Base-by-base conservation (phyloP, 2,113 vertebrate species). In the Crypturellus undulatus region DNA sequence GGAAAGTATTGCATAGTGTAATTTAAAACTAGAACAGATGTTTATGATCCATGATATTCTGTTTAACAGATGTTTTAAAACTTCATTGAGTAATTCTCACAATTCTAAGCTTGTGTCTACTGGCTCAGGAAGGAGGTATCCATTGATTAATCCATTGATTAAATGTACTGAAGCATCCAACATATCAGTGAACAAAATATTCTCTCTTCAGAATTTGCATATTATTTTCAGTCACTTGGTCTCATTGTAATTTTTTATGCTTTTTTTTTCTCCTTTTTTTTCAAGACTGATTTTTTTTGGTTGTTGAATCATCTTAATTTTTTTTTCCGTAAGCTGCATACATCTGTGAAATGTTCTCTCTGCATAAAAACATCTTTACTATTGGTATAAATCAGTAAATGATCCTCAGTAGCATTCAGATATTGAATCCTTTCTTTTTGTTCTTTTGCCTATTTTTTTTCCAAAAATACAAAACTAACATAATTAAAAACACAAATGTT, bases 51-150 rank as follows among this genome's bases (percentile, higher is more conserved):
- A 30, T 70, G 20, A 54, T 5, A 9, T 38, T 56, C 20, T 67
- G 9, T 68, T 10, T 49, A 45, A 84, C 25, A 82, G 32, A 68
- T 19, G 26, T 26, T 8, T 11, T 70, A 47, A 73, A 91, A 42
- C 16, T 69, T 87, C 12, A 36, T 21, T 54, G 10, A 15, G 34
- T 58, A 18, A 40, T 79, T 59, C 54, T 13, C 82, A 49, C 21
- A 49, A 1, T 5, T 84, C 60, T 56, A 51, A 25, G 5, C 14
- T 84, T 0, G 0, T 65, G 3, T 40, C 12, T 84, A 65, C 54
- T 85, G 32, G 2, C 36, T 84, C 32, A 89, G 13, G 17, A 10
- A 75, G 40, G n/a, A 59, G 34, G 3, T 49, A 15, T 69, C 10
- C 15, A 38, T 38, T 38, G 7, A 38, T 38, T 38, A 38, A 38